Conservation (phyloP, 64 coral and sea anemone species). For the Montipora sp. region DNA sequence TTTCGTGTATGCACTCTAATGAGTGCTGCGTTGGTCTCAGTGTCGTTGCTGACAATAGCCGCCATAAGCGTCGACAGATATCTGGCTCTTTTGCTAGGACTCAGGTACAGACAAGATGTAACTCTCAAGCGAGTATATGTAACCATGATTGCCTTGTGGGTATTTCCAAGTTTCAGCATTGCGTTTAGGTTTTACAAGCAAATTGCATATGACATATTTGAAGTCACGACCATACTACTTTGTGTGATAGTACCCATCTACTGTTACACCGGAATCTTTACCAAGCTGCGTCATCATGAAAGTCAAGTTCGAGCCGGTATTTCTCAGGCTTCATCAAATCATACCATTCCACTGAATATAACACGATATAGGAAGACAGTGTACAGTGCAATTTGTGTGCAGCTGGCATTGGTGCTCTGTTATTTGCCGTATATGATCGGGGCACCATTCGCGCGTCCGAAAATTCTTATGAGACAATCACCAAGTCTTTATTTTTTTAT, state of each 20-base stretch:
- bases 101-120: not conserved
- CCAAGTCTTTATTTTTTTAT: not conserved
- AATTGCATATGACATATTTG: not conserved
- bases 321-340: not conserved
- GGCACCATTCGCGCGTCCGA: not conserved
- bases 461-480: not conserved
- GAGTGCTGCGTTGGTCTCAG: not conserved
- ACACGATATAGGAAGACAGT: not conserved
- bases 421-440: not conserved
- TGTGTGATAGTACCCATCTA: not conserved
- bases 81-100: not conserved
- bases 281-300: not conserved
- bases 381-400: not conserved
- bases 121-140: not conserved
- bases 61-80: not conserved
- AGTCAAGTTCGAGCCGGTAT: not conserved
- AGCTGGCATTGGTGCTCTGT: not conserved
- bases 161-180: not conserved
- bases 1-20: not conserved
- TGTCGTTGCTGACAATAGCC: not conserved
- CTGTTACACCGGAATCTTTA: not conserved
- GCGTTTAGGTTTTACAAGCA: not conserved
- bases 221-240: not conserved
- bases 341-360: not conserved
- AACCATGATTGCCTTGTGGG: not conserved